Evolutionary conservation across 2,888 invertebrate genomes (phyloP).

Genomic region (Sphecodes monilicornis): DNA sequence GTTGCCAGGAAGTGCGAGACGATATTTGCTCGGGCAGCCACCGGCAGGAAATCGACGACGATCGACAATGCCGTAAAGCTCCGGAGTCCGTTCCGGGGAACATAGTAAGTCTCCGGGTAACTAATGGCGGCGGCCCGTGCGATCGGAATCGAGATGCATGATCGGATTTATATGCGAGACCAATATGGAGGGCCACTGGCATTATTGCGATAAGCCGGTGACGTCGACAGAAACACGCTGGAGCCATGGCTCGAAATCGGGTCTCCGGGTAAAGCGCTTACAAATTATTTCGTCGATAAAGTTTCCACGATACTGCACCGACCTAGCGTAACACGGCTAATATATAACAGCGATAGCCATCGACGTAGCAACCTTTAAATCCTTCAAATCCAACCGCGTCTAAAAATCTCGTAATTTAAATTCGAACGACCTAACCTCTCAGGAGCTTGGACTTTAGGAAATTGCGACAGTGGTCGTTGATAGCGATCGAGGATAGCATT

Average conservation of each 20-base stretch:
- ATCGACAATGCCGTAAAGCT: conserved; percentile 59
- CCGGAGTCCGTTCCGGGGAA: conserved; percentile 28
- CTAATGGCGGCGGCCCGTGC: conserved; percentile 50
- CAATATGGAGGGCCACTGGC: conserved; percentile 44
- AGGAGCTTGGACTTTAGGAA: neutral
- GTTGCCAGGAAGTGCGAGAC: conserved; percentile 59
- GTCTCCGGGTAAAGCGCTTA: conserved; percentile 20
- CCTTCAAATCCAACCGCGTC: neutral
- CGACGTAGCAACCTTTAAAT: neutral
- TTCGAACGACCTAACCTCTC: neutral
- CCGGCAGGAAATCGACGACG: conserved; percentile 64
- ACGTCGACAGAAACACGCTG: conserved; percentile 43
- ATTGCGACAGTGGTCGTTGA: neutral
- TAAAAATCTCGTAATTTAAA: neutral
- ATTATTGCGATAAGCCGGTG: conserved; percentile 45
- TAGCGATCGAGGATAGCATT: no score
- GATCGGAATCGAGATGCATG: conserved; percentile 57
- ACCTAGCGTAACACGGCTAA: neutral
- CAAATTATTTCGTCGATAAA: conserved; percentile 37
- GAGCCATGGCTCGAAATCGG: conserved; percentile 29
- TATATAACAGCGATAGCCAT: neutral
- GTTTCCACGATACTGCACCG: conserved; percentile 1
- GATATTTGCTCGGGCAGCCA: conserved; percentile 67
- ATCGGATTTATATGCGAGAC: conserved; percentile 54
- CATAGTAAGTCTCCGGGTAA: conserved; percentile 46